Evolutionary conservation across 2,797 vertebrate genomes (phyloP).

Genomic region (Paratrypauchen microcephalus): DNA sequence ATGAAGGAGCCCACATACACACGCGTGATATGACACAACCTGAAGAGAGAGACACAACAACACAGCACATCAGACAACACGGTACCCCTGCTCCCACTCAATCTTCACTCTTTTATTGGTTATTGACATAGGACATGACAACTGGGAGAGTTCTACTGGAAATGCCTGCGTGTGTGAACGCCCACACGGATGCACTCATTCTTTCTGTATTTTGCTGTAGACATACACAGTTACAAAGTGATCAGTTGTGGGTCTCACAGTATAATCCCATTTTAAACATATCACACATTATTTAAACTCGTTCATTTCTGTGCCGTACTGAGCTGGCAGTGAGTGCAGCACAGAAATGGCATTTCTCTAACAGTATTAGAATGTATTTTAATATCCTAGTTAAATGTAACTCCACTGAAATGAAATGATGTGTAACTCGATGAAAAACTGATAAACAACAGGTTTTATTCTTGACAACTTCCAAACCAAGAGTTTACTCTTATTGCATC

Average conservation of each 20-base stretch:
- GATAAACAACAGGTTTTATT: conserved; percentile 23
- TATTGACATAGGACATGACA: conserved; percentile 61
- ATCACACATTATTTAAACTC: conserved; percentile 23
- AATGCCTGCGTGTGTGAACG: conserved; percentile 41
- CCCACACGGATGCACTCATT: conserved; percentile 25
- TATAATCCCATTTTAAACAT: conserved; percentile 20
- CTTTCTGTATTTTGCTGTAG: conserved; percentile 25
- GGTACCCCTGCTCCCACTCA: conserved; percentile 57
- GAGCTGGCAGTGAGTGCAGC: too few relatives aligned
- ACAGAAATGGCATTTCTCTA: too few relatives aligned
- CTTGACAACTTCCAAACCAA: conserved; percentile 13
- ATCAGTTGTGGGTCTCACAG: conserved; percentile 20
- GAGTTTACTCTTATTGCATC: conserved; percentile 12
- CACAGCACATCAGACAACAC: conserved; percentile 79
- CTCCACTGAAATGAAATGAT: conserved; percentile 37
- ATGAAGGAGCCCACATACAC: conserved; percentile 86
- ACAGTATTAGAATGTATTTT: neutral
- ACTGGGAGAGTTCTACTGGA: conserved; percentile 46
- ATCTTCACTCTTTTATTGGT: conserved; percentile 59
- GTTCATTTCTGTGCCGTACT: too few relatives aligned
- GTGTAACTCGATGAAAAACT: conserved; percentile 30
- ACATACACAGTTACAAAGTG: conserved; percentile 41
- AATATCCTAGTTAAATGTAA: conserved; percentile 10
- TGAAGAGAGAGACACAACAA: conserved; percentile 83
- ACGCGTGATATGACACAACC: conserved; percentile 87